Evolutionary conservation across 2,113 vertebrate genomes (phyloP).

Genomic region (Xyliphius kryptos): DNA sequence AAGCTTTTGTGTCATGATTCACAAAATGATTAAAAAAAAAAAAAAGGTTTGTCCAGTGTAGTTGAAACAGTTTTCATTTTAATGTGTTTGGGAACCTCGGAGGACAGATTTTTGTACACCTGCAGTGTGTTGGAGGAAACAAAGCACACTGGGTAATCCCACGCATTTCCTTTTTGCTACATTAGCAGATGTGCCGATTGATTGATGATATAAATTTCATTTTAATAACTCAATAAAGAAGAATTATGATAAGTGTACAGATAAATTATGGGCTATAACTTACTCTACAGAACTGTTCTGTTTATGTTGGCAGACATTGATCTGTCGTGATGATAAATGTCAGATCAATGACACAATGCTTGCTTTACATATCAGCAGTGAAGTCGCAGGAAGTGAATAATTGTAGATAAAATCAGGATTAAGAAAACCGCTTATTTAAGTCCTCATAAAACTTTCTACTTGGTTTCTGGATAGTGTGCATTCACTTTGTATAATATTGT

Average conservation of each 20-base stretch:
- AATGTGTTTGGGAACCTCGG: background rate
- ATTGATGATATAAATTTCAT: constrained; percentile 1
- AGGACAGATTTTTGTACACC: constrained; percentile 31
- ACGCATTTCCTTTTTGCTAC: constrained; percentile 35
- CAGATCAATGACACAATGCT: background rate
- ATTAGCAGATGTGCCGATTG: constrained; percentile 17
- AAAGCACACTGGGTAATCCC: constrained; percentile 31
- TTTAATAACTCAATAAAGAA: background rate
- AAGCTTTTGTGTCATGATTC: too few species aligned
- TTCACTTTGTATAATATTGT: background rate
- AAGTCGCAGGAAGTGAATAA: constrained; percentile 21
- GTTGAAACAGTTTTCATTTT: too few species aligned
- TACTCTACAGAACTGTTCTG: too few species aligned
- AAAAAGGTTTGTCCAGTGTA: too few species aligned
- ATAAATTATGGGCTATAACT: too few species aligned
- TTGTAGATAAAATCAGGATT: constrained; percentile 9
- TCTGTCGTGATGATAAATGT: background rate
- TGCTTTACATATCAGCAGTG: background rate
- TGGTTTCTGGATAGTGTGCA: too few species aligned
- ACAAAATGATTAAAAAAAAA: too few species aligned
- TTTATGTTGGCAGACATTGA: background rate
- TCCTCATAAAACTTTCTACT: constrained; percentile 11
- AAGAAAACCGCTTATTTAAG: constrained; percentile 5
- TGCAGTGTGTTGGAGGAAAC: constrained; percentile 40
- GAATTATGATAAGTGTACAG: background rate